Base-by-base conservation (phyloP, 2,888 invertebrate species). In the Carcina quercana region DNA sequence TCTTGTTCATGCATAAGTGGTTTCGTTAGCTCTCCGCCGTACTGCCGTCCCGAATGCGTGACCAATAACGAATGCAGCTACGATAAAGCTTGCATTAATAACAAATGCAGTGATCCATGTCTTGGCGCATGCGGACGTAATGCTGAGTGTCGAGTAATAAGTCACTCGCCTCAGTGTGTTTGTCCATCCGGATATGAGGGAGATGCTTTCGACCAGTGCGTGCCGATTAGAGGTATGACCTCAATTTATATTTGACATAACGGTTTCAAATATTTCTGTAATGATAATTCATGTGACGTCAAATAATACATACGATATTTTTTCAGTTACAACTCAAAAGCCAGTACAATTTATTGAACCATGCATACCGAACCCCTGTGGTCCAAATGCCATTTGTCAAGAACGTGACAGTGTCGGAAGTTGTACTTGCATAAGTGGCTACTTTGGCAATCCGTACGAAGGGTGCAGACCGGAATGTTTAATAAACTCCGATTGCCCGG, bases 121-220 rank as follows among this genome's bases (percentile, higher is more conserved):
- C 86, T 89, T 2, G 92, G 93, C 24, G 89, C 91, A 15, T 95
- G 95, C 47, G 94, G 94, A 30, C 86, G 86, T 40, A 88, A 88
- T 34, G 91, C 96, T 1, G 75, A 88, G 31, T 96, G 96, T 59
- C 85, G 90, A 37, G 92, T 93, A 1, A 86, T 94, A 31, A 94
- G 94, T 62, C 96, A 96, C 65, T 92, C 91, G 46, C 94, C 96
- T 1, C 89, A 93, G 36, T 96, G 96, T 58, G 88, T 87, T 32
- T 96, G 96, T 57, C 89, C 90, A 42, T 59, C 73, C 15, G 87
- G 87, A 33, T 88, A 87, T 57, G 85, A 89, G 37, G 95, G 95
- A 28, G 91, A 95, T 86, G 92, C 95, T 19, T 93, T 94, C 55
- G 86, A 88, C 21, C 86, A 88, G 49, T 94, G 94, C 59, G 50